Percentiles rank a stretch among this genome's conserved stretches.
These are phyloP conservation scores for Seira ritae DNA, from an alignment of 2,888 invertebrate genomes.

Conservation along the genomic window DNA sequence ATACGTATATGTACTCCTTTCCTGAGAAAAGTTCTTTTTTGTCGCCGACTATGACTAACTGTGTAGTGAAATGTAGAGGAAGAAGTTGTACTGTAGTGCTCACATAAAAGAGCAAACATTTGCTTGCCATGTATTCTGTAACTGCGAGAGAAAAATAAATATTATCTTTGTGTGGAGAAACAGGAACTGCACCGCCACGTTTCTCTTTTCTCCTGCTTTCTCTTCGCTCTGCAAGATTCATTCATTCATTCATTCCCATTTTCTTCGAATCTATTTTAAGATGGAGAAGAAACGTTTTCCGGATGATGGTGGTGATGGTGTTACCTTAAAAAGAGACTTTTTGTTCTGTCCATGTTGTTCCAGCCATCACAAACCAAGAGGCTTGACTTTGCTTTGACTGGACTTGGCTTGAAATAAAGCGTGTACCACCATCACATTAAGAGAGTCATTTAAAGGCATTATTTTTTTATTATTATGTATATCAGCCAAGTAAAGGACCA, in stretches of 20 bases:
- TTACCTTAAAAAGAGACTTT: background rate
- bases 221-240: background rate
- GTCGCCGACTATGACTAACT: too few relatives aligned
- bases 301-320: background rate
- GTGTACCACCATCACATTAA: too few relatives aligned
- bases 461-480: too few relatives aligned
- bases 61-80: background rate
- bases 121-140: slow-evolving; percentile 52
- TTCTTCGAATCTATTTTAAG: slow-evolving; percentile 14
- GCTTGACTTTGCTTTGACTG: too few relatives aligned
- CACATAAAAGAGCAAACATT: slow-evolving; percentile 63
- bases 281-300: slow-evolving; percentile 29
- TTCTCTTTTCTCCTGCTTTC: background rate
- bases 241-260: slow-evolving; percentile 12
- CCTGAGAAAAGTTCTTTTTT: too few relatives aligned
- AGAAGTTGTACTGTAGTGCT: background rate
- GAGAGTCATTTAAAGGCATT: too few relatives aligned
- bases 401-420: too few relatives aligned
- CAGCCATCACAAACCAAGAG: too few relatives aligned
- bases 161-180: slow-evolving; percentile 58
- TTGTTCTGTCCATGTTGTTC: background rate
- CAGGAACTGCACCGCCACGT: slow-evolving; percentile 9
- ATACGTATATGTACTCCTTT: too few relatives aligned
- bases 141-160: slow-evolving; percentile 58
- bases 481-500: too few relatives aligned